phyloP scores from a whole-genome alignment of 1,140 invertebrate genomes.

The Drosophila saltans region DNA sequence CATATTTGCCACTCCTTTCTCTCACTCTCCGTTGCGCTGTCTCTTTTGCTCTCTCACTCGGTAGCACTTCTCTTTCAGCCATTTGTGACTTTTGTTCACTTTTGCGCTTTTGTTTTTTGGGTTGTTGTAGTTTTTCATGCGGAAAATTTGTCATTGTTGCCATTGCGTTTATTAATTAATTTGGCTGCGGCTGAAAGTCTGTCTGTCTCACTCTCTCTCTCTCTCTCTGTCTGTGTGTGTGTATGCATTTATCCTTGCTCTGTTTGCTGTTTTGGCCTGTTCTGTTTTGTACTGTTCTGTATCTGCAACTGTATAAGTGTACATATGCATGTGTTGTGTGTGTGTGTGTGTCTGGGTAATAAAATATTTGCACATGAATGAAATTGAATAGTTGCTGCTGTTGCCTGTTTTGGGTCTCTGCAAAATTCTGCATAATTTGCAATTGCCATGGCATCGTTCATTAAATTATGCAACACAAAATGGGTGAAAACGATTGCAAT shows the following conservation, averaged over 20 bases:
- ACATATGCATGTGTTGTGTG: background rate
- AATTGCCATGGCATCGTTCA: slow-evolving; percentile 64
- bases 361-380: slow-evolving; percentile 79
- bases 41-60: slow-evolving; percentile 18
- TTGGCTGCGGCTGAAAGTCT: slow-evolving; percentile 62
- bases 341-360: slow-evolving; percentile 57
- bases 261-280: slow-evolving; percentile 10
- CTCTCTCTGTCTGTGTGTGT: slow-evolving; percentile 9
- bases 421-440: slow-evolving; percentile 70
- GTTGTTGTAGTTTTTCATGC: slow-evolving; percentile 68
- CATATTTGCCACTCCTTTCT: slow-evolving; percentile 22
- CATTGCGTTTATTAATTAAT: slow-evolving; percentile 78
- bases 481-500: slow-evolving; percentile 16
- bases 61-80: slow-evolving; percentile 13
- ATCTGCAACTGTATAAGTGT: slow-evolving; percentile 4
- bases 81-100: slow-evolving; percentile 46
- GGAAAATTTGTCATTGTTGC: slow-evolving; percentile 80
- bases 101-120: slow-evolving; percentile 33
- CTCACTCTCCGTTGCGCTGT: background rate
- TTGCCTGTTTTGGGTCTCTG: slow-evolving; percentile 53
- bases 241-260: background rate
- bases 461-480: slow-evolving; percentile 51
- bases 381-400: slow-evolving; percentile 71
- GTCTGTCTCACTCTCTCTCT: slow-evolving; percentile 15
- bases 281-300: background rate